Conservation (phyloP, 2,113 vertebrate genomes). For the Dicaeum eximium region DNA sequence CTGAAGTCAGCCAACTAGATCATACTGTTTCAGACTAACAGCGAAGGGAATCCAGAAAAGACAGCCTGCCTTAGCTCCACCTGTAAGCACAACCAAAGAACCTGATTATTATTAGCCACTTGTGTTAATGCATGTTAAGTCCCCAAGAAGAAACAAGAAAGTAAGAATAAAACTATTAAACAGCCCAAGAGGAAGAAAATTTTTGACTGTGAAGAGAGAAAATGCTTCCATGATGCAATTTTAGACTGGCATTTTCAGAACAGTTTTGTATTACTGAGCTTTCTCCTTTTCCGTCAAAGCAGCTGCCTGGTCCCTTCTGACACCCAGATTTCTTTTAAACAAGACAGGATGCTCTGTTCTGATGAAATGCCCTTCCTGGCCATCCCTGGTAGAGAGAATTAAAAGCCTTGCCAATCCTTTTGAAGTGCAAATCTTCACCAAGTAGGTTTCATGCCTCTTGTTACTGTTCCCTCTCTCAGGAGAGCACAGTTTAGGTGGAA, state of each 20-base stretch:
- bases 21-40: background rate
- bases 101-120: background rate
- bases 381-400: background rate
- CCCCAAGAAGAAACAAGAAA: background rate
- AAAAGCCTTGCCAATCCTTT: slow-evolving; percentile 38
- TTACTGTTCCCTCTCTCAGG: background rate
- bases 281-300: background rate
- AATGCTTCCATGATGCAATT: background rate
- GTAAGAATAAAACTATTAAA: background rate
- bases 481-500: background rate
- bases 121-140: background rate
- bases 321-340: slow-evolving; percentile 34
- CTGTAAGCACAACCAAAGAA: background rate
- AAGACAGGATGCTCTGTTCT: slow-evolving; percentile 20
- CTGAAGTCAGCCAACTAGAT: background rate
- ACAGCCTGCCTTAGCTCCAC: background rate
- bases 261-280: background rate
- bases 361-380: slow-evolving; percentile 18
- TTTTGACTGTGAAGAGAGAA: background rate
- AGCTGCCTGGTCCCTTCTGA: slow-evolving; percentile 18
- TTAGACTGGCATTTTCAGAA: background rate
- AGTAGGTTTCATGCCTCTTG: slow-evolving; percentile 2
- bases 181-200: background rate
- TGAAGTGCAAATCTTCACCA: slow-evolving; percentile 51
- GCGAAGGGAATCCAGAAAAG: background rate